phyloP scores from a whole-genome alignment of 2,113 vertebrate species.

The Tauraco erythrolophus region DNA sequence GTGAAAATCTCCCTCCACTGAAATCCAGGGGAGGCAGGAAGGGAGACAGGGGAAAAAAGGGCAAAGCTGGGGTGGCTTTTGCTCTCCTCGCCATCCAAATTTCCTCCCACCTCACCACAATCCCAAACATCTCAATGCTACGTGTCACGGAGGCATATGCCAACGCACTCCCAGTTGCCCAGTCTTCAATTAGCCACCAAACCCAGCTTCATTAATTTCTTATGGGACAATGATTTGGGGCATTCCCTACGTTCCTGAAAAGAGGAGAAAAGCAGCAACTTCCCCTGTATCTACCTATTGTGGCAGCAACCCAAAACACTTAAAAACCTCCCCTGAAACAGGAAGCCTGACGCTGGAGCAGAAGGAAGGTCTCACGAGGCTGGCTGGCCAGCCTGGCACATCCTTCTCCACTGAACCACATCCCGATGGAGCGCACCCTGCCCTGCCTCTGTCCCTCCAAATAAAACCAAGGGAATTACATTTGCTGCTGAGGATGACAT shows the following conservation, averaged over 20 bases:
- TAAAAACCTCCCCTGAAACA: not conserved
- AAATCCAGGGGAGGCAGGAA: not conserved
- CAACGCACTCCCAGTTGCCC: not conserved
- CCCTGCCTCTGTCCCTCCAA: not conserved
- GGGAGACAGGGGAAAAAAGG: not conserved
- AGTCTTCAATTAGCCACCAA: not conserved
- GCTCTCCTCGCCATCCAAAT: not conserved
- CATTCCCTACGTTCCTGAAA: not conserved
- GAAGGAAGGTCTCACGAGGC: not conserved
- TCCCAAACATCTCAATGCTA: not conserved
- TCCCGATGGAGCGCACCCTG: rapidly evolving
- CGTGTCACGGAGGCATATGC: not conserved
- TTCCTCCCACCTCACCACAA: not conserved
- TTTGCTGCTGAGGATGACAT: not conserved
- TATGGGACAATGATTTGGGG: not conserved
- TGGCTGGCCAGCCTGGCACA: rapidly evolving
- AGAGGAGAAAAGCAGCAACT: not conserved
- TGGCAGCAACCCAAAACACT: not conserved
- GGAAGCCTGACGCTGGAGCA: not conserved
- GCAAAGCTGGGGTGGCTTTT: not conserved
- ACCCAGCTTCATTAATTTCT: not conserved
- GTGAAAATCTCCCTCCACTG: not conserved
- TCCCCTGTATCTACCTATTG: rapidly evolving
- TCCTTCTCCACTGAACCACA: not conserved
- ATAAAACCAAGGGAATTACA: not conserved